Evolutionary conservation across 1,140 invertebrate species (phyloP).

Genomic region (Drosophila kepulauana): DNA sequence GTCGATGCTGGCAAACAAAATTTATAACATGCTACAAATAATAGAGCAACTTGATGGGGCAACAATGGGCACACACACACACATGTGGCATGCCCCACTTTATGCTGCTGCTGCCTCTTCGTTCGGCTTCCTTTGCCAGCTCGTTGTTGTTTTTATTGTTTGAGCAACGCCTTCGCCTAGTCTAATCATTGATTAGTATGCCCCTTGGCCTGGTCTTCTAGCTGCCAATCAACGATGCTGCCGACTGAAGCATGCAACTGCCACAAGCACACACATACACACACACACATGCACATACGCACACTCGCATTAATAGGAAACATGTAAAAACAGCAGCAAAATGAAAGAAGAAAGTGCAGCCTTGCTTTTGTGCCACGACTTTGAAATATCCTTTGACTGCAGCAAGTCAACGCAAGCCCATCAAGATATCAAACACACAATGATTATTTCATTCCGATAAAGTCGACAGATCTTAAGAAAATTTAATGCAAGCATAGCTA

Average conservation of each 20-base stretch:
- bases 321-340: constrained; percentile 15
- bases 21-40: constrained; percentile 70
- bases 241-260: constrained; percentile 35
- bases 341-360: background rate
- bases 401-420: background rate
- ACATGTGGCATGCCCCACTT: constrained; percentile 24
- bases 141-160: constrained; percentile 21
- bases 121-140: background rate
- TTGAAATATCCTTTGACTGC: constrained; percentile 9
- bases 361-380: background rate
- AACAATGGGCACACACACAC: constrained; percentile 31
- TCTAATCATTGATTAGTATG: constrained; percentile 58
- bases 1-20: constrained; percentile 53
- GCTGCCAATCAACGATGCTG: constrained; percentile 51
- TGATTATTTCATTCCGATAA: no score
- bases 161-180: constrained; percentile 46
- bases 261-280: constrained; percentile 11
- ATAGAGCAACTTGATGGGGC: constrained; percentile 61
- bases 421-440: background rate
- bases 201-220: constrained; percentile 50
- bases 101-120: constrained; percentile 21
- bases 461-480: no score
- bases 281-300: constrained; percentile 8
- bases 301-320: constrained; percentile 37
- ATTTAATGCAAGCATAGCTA: no score